Evolutionary conservation across 2,888 invertebrate species (phyloP), one percentile per base, ranked within the genome.

Genomic region (Lissonota sp.): DNA sequence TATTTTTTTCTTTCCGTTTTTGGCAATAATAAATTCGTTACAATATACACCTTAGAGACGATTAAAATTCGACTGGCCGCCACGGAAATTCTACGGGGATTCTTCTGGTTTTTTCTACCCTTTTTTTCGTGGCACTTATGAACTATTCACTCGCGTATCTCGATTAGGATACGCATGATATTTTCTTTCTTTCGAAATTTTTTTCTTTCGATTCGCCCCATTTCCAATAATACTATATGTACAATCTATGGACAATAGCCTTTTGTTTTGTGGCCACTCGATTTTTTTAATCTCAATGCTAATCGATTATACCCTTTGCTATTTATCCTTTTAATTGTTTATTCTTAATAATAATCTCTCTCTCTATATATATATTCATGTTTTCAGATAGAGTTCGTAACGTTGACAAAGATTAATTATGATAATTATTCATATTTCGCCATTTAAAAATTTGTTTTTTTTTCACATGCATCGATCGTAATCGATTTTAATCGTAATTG

Each of bases 241-340:
- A 89, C 88, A 89, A 82, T 74, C 84, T 89, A 89, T 89, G 86
- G 87, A 90, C 89, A 90, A 86, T 82, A 76, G 83, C 78, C 66
- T 77, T 63, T 6, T 51, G 26, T 62, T 5, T 53, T 49, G 77
- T 79, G 64, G 75, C 80, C 79, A 75, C 78, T 87, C 84, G 79
- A 75, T 84, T 78, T 83, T 84, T 84, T 73, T 57, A 73, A 79
- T 80, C 75, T 83, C 83, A 76, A 86, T 87, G 40, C 73, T 82
- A 70, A 80, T 71, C 74, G 73, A 82, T 82, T 75, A 87, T 85
- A 86, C 84, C 84, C 84, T 84, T 84, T 73, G 83, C 83, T 85
- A 86, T 44, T 44, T 44, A 8, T 44, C 26, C 26, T 26, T 26
- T 26, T 1, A 26, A 26, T 26, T 26, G 26, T 26, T 26, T 26